Evolutionary conservation across 2,888 invertebrate genomes (phyloP), one percentile per base, ranked within the genome.

Genomic region (Boloria euphrosyne): DNA sequence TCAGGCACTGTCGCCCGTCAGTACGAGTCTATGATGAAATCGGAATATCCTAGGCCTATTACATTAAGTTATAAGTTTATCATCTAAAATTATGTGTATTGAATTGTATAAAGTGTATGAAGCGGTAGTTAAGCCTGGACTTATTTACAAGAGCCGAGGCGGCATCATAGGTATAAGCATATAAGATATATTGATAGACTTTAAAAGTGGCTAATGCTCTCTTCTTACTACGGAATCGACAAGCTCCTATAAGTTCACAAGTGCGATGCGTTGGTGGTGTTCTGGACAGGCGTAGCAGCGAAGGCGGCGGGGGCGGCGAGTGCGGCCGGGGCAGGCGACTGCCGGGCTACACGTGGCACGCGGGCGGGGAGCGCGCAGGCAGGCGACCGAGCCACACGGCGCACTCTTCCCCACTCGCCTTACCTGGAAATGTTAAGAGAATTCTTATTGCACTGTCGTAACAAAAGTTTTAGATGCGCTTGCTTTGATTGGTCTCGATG

Each of bases 21-120:
- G 31, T 38, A 47, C 47, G 49, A 27, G 31, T 47, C 44, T 50
- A 53, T 50, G 59, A 50, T 46, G 17, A 52, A 58, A 51, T 59
- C 63, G 50, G 47, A 62, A 62, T 62, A 59, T 55, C 80, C 77
- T 85, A 85, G 83, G 84, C 83, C 84, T 86, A 84, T 82, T 81
- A 78, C 74, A 73, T 75, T 76, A 73, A 79, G 73, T 77, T 73
- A 18, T 49, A 54, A 58, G 58, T 50, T 67, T 70, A 81, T 80
- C 78, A 78, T 76, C 58, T 80, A 80, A 82, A 78, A 81, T 82
- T 84, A 85, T 78, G 78, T 82, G 86, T 86, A 82, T 85, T 79
- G 78, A 84, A 87, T 84, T 84, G 84, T 85, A 82, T 81, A 86
- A 87, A 84, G 89, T 90, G 87, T 87, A 76, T 76, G 76, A 87